Base-by-base conservation (phyloP, 2,888 invertebrate genomes). In the Eupithecia insigniata region DNA sequence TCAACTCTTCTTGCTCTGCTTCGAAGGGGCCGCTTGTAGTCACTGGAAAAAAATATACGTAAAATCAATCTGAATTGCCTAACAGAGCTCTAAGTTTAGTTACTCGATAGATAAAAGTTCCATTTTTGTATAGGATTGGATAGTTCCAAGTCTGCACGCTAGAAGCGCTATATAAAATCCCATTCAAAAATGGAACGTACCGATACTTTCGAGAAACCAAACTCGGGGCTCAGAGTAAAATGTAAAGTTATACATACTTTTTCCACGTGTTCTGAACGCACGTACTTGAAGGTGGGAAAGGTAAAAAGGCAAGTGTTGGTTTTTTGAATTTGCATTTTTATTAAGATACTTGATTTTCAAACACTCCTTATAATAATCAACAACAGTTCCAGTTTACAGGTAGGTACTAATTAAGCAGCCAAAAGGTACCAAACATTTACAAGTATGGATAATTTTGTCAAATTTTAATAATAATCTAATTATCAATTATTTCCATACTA, bases 1-100 rank as follows among this genome's bases (percentile, higher is more conserved):
- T 97, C 67, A 97, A 90, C 85, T 97, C 97, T 86, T 97, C 97
- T 66, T 95, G 95, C 81, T 96, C 96, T 30, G 95, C 95, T 73
- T 95, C 97, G 81, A 95, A 95, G 39, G 96, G 96, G 70, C 95
- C 95, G 83, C 95, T 81, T 32, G 86, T 72, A 70, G 85, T 79
- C 62, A 85, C 84, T 34, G 81, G 88, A 88, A 22, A 46, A 36
- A 60, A 67, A 71, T 18, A 36, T 10, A 34, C n/a, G 30, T 18
- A 30, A 30, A 30, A 30, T 55, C 12, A 55, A 55, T 22, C 55
- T 22, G 26, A 55, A 55, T 55, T 12, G 26, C 14, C 26, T 4
- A 14, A 26, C 4, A 55, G 22, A 26, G 22, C 3, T 5, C 55
- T 55, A 5, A 22, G 55, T 55, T 26, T 55, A 4, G 22, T 55